Base-by-base conservation (phyloP, 2,888 invertebrate species). In the Calameuta pallipes region DNA sequence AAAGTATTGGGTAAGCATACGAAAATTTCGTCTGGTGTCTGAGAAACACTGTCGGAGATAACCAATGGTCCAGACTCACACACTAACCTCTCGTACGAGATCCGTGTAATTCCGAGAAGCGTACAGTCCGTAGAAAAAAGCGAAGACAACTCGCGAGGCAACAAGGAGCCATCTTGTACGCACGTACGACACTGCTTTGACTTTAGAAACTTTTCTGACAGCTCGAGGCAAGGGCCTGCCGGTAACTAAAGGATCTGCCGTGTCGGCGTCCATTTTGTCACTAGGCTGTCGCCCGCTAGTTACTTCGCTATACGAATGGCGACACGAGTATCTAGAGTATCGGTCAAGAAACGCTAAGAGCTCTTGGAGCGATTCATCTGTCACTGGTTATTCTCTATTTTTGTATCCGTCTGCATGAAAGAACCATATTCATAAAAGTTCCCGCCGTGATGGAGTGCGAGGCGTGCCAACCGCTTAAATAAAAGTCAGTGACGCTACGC, bases 111-210 rank as follows among this genome's bases (percentile, higher is more conserved):
- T 90, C 90, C 86, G 78, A 90, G 90, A 90, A 90, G 83, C 80
- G 89, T 90, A 90, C 90, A 90, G 88, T 89, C 89, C 81, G 80
- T 75, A 84, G 80, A 84, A 88, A 86, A 86, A 88, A 88, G 87
- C 85, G 82, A 84, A 80, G 82, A 82, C 80, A 56, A 56, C 56
- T 56, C 23, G 9, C 23, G 9, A 1, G 56, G 23, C 6, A 56
- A 23, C 23, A 56, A 56, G 56, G 23, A 56, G 56, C 56, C 56
- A 56, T 56, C 23, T 23, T 15, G 9, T 56, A 23, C 23, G 23
- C 56, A 56, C 56, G 56, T 23, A 15, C 23, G 23, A 56, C 56
- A 56, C 41, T 41, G 56, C 23, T 56, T 56, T 56, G 56, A 56
- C 23, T 56, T 23, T 56, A 56, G 56, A 23, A 56, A 56, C 6